Conservation (phyloP, 2,797 vertebrate genomes). For the Sebastes hubbsi region DNA sequence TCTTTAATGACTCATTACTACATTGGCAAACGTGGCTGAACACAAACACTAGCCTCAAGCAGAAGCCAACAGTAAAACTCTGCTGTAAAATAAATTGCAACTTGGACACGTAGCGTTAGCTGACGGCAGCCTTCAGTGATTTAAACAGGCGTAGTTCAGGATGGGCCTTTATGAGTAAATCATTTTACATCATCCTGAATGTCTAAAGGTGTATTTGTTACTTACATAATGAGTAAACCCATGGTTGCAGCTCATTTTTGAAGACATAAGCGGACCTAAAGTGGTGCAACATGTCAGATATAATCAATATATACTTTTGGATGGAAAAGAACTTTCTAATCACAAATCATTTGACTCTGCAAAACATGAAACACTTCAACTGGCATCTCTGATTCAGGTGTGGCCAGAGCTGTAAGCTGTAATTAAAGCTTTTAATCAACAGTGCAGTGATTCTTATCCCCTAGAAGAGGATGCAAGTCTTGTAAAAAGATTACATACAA, state of each 20-base stretch:
- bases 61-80: slow-evolving; percentile 5
- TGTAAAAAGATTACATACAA: background rate
- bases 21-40: slow-evolving; percentile 29
- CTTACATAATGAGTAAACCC: background rate
- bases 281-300: background rate
- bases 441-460: background rate
- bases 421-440: background rate
- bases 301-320: background rate
- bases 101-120: background rate
- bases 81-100: slow-evolving; percentile 2
- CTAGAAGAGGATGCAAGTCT: background rate
- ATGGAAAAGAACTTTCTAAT: background rate
- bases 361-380: background rate
- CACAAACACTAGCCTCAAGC: slow-evolving; percentile 4
- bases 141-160: background rate
- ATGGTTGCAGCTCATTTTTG: background rate
- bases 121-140: slow-evolving; percentile 3
- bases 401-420: background rate
- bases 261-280: background rate
- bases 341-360: background rate
- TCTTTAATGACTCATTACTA: slow-evolving; percentile 25
- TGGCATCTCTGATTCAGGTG: background rate
- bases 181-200: background rate
- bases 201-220: background rate
- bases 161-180: background rate